Evolutionary conservation across 2,797 vertebrate species (phyloP), one percentile per base, ranked within the genome.

Genomic region (Amblyopsis hoosieri): DNA sequence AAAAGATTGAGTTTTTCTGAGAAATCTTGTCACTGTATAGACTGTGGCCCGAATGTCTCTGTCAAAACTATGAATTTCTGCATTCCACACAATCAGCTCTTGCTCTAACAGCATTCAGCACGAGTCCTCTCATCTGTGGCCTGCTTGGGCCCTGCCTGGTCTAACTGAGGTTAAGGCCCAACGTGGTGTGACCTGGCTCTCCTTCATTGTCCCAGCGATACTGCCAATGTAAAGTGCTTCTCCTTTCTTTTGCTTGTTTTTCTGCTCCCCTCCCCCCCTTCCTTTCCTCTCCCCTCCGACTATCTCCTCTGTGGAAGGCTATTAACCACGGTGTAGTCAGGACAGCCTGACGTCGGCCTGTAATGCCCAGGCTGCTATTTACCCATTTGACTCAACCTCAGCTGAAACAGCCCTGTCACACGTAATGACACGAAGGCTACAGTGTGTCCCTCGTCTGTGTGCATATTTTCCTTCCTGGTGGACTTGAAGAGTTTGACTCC

Each of bases 111-210:
- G 45, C 71, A 61, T 59, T 52, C 33, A 29, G 46, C 37, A 62
- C 13, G 12, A 23, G 31, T 49, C 62, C 59, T 58, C 45, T 10
- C 51, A 45, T 47, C 56, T 23, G 54, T 64, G 61, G 17, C 72
- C 71, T 74, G 12, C 4, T 67, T 14, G 62, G 42, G 64, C 64
- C 53, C 37, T 59, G 17, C 53, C 37, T 59, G 17, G 42, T 66
- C 19, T 60, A 12, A 62, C 48, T 74, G 73, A 62, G 78, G 66
- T 66, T 65, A 23, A 76, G 68, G 55, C 59, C 65, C 54, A 70
- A 54, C 58, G 31, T 45, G 52, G 47, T 60, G 53, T 12, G 29
- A 64, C 71, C 62, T 69, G 71, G 58, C 62, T 42, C 57, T 31
- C 50, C 57, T 62, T 59, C 71, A 66, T 49, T 61, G 48, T 66